Base-by-base conservation (phyloP, 2,113 vertebrate genomes). In the Notothenia rossii region DNA sequence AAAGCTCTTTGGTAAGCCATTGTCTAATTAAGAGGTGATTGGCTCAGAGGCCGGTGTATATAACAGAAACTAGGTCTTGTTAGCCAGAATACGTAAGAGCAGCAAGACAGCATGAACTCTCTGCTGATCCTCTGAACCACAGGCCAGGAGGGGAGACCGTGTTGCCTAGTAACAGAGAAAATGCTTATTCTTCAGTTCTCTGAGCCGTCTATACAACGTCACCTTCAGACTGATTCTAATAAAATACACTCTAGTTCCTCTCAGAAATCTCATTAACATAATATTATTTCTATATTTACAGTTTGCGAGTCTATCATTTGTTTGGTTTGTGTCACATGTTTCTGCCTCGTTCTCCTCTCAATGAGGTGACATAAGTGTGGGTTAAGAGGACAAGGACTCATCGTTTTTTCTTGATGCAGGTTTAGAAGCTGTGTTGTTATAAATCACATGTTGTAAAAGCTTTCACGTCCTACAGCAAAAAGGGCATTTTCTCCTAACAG, bases 81-180 rank as follows among this genome's bases (percentile, higher is more conserved):
- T 63, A 69, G 84, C 75, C 74, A 79, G 33, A 81, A 79, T 25
- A 77, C 45, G 8, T 62, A 61, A 82, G 50, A 17, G 61, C 6
- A 40, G 36, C 7, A 40, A 40, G 70, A 75, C 70, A 55, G 77
- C 51, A 2, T 22, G 61, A 85, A 77, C 71, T 59, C 43, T 10
- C 20, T 17, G 29, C 53, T 82, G 49, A 75, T 76, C 66, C 25
- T 76, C 72, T 84, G 72, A 86, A 82, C 46, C 77, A 0, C 50
- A 10, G 59, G 72, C 54, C 8, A 53, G 10, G 22, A 22, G 22
- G 22, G 17, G 58, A 70, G 81, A 79, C n/a, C 54, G 58, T 49
- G 92, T 93, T 94, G 92, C 92, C 75, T 92, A 54, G 93, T 69
- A 88, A 93, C 89, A 81, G 86, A 73, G 50, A 86, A 75, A 58